phyloP scores from a whole-genome alignment of 2,797 vertebrate species.

The Falco peregrinus region DNA sequence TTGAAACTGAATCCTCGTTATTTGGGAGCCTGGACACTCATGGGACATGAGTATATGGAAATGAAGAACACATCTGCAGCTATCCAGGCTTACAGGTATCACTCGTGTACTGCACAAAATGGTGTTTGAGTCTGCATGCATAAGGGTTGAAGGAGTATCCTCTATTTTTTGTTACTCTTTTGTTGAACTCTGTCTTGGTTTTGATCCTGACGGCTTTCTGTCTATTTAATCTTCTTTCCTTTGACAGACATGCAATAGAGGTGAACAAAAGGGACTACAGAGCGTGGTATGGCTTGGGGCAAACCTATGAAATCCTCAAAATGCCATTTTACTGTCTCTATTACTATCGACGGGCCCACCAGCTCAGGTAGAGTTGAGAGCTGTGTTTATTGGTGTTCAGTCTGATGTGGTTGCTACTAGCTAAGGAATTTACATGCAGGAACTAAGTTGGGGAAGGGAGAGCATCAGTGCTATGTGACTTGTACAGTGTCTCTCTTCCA shows the following conservation, averaged over 20 bases:
- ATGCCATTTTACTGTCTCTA: slow-evolving; percentile 99
- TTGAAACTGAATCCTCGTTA: slow-evolving; percentile 97
- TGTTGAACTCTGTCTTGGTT: background rate
- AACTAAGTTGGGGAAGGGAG: background rate
- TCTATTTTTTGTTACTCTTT: background rate
- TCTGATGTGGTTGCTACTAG: background rate
- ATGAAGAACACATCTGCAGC: slow-evolving; percentile 99
- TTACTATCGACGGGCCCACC: slow-evolving; percentile 97
- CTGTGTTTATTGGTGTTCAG: background rate
- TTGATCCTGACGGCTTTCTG: background rate
- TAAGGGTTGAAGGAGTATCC: background rate
- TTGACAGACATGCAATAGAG: slow-evolving; percentile 93
- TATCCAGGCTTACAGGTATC: slow-evolving; percentile 96
- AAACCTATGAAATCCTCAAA: slow-evolving; percentile 99
- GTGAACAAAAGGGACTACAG: slow-evolving; percentile 98
- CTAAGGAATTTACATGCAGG: background rate
- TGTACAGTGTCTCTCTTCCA: background rate
- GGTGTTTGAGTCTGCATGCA: background rate
- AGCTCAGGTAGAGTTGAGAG: slow-evolving; percentile 86
- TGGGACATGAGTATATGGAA: slow-evolving; percentile 99
- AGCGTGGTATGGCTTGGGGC: slow-evolving; percentile 97
- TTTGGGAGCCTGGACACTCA: slow-evolving; percentile 97
- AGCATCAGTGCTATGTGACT: background rate
- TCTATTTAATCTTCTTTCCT: slow-evolving; percentile 1
- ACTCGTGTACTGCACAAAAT: background rate